These are phyloP conservation scores for Spicauda simplicius DNA, from an alignment of 2,888 invertebrate genomes.

Conservation along the genomic window DNA sequence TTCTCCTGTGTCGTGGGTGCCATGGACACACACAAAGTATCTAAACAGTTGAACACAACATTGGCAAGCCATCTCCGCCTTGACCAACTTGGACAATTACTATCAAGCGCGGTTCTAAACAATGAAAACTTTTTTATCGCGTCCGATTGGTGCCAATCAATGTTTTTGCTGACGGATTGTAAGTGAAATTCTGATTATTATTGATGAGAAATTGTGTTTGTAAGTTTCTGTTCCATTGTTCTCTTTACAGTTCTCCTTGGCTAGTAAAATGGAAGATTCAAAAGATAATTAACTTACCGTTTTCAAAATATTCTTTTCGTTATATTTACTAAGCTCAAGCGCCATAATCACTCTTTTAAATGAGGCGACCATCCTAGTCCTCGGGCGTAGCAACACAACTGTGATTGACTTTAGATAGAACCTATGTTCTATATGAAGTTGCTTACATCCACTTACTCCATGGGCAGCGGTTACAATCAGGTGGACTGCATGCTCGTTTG, in stretches of 20 bases:
- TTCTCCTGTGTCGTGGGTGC: too few species aligned
- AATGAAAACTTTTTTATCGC: slow-evolving; percentile 44
- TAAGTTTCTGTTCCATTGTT: slow-evolving; percentile 17
- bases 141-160: slow-evolving; percentile 3
- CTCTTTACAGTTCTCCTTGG: background rate
- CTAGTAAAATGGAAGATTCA: background rate
- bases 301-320: too few species aligned
- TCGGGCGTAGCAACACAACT: too few species aligned
- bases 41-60: background rate
- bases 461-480: too few species aligned
- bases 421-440: too few species aligned
- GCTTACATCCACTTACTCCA: too few species aligned
- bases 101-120: slow-evolving; percentile 42
- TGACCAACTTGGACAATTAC: slow-evolving; percentile 54
- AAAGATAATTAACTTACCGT: background rate
- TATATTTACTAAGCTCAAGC: background rate
- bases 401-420: too few species aligned
- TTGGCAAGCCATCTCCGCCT: slow-evolving; percentile 42
- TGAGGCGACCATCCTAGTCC: too few species aligned
- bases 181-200: slow-evolving; percentile 35
- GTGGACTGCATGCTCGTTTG: too few species aligned
- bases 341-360: too few species aligned
- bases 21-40: too few species aligned
- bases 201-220: slow-evolving; percentile 25
- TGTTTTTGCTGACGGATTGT: slow-evolving; percentile 47